Evolutionary conservation across 2,113 vertebrate genomes (phyloP), one percentile per base, ranked within the genome.

Genomic region (Nansenia antarctica): DNA sequence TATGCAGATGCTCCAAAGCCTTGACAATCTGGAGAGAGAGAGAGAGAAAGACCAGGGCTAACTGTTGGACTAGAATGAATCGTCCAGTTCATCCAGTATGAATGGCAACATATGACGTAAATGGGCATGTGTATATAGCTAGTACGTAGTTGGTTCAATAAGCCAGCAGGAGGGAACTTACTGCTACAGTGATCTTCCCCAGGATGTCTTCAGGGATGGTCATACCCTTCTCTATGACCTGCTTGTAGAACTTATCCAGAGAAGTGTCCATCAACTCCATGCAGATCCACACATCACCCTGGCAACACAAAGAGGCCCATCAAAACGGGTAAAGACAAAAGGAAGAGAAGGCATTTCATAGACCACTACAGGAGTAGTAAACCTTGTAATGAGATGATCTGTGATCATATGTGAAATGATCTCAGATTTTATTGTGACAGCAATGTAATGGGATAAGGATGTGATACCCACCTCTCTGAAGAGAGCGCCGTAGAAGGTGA

Each of bases 251-350:
- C 78, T 99, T 99, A 87, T 99, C 98, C 94, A 99, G 85, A 22
- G 97, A 99, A 0, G 96, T 99, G 87, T 99, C 98, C 98, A 99
- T 98, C 72, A 99, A 90, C 85, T 99, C 98, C 98, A 99, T 99
- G 76, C 98, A 99, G 87, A 99, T 99, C 98, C 97, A 99, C 57
- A 99, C 98, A 0, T 99, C 98, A 0, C 98, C 98, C 97, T 99
- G 78, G 54, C 57, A 69, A 65, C 49, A 63, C 20, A 59, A 31
- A 42, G 7, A n/a, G 8, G 2, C 14, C n/a, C n/a, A n/a, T n/a
- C n/a, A n/a, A n/a, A n/a, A n/a, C n/a, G n/a, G n/a, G n/a, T n/a
- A n/a, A n/a, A n/a, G n/a, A 34, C 1, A 59, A 32, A 34, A 34
- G 18, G 1, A 27, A 57, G n/a, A 4, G 5, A 57, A 27, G 35